Evolutionary conservation across 2,113 vertebrate genomes (phyloP).

Genomic region (Arvicanthis niloticus): DNA sequence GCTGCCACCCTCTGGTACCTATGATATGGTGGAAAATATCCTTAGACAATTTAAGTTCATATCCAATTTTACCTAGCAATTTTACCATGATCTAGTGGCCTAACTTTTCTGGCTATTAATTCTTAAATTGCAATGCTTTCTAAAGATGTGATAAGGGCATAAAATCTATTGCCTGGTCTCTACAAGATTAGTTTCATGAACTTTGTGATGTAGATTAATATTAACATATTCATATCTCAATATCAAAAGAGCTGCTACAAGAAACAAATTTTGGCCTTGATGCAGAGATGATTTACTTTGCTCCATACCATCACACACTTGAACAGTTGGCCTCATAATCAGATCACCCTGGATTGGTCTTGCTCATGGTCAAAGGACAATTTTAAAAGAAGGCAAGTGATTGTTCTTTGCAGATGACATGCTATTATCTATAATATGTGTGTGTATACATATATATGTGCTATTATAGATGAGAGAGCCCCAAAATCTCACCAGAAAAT

Average conservation of each 20-base stretch:
- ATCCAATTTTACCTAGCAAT: not conserved
- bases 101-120: not conserved
- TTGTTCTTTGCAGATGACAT: not conserved
- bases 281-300: slow-evolving; percentile 6
- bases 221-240: not conserved
- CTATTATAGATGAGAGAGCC: not conserved
- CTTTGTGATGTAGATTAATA: slow-evolving; percentile 17
- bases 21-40: not conserved
- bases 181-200: slow-evolving; percentile 17
- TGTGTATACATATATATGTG: no score
- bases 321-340: not conserved
- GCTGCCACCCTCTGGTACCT: not conserved
- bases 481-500: not conserved
- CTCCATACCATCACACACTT: not conserved
- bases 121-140: slow-evolving; percentile 19
- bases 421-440: not conserved
- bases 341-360: not conserved
- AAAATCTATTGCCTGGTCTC: not conserved
- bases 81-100: not conserved
- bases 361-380: not conserved
- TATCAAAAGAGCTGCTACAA: not conserved
- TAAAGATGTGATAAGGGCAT: not conserved
- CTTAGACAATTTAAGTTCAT: not conserved
- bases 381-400: not conserved
- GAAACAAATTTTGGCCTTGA: not conserved